phyloP scores from a whole-genome alignment of 2,888 invertebrate genomes.

The Mesoligia furuncula region DNA sequence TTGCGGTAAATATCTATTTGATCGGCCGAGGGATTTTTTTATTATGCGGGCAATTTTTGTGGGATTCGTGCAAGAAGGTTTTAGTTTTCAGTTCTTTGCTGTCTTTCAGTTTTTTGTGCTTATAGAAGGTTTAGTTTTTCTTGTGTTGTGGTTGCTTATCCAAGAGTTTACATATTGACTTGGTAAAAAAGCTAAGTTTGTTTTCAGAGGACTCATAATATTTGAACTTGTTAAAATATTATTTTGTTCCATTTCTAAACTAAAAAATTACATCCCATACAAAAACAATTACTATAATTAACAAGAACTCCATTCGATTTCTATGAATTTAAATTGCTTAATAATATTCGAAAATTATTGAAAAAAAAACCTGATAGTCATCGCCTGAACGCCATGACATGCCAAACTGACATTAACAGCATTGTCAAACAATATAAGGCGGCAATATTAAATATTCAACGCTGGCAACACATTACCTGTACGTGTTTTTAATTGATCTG shows the following conservation, averaged over 20 bases:
- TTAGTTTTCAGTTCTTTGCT: conserved; percentile 5
- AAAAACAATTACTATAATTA: conserved; percentile 12
- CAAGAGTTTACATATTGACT: background rate
- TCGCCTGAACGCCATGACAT: conserved; percentile 81
- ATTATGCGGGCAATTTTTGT: conserved; percentile 35
- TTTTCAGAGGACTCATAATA: background rate
- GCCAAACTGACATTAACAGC: conserved; percentile 89
- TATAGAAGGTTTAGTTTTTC: background rate
- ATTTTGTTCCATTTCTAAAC: background rate
- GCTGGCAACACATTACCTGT: conserved; percentile 79
- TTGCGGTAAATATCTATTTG: conserved; percentile 75
- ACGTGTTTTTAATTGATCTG: conserved; percentile 81
- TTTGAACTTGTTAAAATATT: background rate
- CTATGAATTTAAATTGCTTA: conserved; percentile 74
- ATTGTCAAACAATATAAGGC: conserved; percentile 86
- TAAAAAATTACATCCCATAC: background rate
- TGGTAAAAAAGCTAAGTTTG: background rate
- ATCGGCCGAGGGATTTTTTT: conserved; percentile 66
- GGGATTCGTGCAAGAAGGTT: conserved; percentile 3
- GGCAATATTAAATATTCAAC: conserved; percentile 83
- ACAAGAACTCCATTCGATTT: conserved; percentile 66
- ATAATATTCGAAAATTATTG: conserved; percentile 77
- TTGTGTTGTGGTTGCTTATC: background rate
- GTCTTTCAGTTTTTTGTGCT: too few species aligned
- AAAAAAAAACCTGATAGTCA: conserved; percentile 74